Percentiles rank a stretch among this genome's conserved stretches.
Evolutionary conservation across 2,888 invertebrate species (phyloP).

Genomic region (Drosophila kokeensis): DNA sequence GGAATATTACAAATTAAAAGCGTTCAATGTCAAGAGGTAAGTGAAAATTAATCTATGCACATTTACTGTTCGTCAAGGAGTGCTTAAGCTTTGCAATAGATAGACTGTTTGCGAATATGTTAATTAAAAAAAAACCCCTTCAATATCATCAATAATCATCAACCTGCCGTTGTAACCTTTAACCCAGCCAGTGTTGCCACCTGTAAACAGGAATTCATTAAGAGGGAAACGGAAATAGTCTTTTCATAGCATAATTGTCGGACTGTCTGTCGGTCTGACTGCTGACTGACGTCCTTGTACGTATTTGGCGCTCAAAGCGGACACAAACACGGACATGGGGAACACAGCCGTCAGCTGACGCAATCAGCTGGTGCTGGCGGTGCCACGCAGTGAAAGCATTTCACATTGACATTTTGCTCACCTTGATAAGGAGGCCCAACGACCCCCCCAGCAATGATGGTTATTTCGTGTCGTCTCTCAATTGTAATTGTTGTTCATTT

Average conservation of each 20-base stretch:
- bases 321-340: conserved; percentile 20
- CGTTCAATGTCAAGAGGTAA: conserved; percentile 84
- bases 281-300: conserved; percentile 21
- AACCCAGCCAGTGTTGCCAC: conserved; percentile 3
- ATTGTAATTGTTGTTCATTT: conserved; percentile 54
- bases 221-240: conserved; percentile 29
- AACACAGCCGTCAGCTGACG: conserved; percentile 34
- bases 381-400: conserved; percentile 20
- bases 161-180: neutral
- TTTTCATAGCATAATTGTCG: neutral
- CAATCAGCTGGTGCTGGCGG: conserved; percentile 40
- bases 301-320: conserved; percentile 33
- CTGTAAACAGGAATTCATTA: neutral
- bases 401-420: conserved; percentile 59
- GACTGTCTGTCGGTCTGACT: neutral
- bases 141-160: conserved; percentile 1
- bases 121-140: neutral
- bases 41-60: conserved; percentile 48
- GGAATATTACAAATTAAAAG: conserved; percentile 73
- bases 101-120: neutral
- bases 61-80: neutral
- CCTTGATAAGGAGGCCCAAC: conserved; percentile 49
- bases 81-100: neutral
- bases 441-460: conserved; percentile 4
- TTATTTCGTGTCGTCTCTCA: conserved; percentile 37